phyloP scores from a whole-genome alignment of 2,888 invertebrate genomes.

The Sericinus montela region DNA sequence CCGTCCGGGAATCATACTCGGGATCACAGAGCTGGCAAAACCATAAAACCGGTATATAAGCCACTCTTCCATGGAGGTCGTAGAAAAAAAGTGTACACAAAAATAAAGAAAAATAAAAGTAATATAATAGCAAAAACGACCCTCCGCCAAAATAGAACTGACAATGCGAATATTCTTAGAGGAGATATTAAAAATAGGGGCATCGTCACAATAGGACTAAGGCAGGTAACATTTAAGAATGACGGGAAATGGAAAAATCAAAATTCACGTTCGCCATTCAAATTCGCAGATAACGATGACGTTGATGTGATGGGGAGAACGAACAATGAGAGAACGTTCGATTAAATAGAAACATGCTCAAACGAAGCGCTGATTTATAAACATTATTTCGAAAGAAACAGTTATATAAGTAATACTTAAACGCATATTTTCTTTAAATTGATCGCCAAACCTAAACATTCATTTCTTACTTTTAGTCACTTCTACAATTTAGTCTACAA shows the following conservation, averaged over 20 bases:
- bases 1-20: no score
- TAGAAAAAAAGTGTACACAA: not conserved
- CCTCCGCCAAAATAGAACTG: constrained; percentile 29
- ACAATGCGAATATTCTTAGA: constrained; percentile 40
- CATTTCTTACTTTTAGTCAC: no score
- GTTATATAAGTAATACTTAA: no score
- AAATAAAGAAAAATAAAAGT: not conserved
- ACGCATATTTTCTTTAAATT: no score
- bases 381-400: no score
- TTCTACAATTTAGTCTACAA: no score
- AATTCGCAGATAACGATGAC: constrained; percentile 43
- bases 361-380: no score
- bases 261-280: constrained; percentile 53
- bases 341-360: constrained; percentile 6
- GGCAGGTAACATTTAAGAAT: constrained; percentile 50
- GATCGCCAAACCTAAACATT: no score
- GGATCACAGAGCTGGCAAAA: no score
- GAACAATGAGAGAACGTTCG: constrained; percentile 34
- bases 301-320: constrained; percentile 23
- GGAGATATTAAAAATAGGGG: constrained; percentile 57
- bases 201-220: constrained; percentile 43
- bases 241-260: constrained; percentile 70
- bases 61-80: no score
- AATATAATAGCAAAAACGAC: constrained; percentile 5
- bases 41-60: no score